Evolutionary conservation across 2,797 vertebrate species (phyloP).

Genomic region (Hoplostethus mediterraneus): DNA sequence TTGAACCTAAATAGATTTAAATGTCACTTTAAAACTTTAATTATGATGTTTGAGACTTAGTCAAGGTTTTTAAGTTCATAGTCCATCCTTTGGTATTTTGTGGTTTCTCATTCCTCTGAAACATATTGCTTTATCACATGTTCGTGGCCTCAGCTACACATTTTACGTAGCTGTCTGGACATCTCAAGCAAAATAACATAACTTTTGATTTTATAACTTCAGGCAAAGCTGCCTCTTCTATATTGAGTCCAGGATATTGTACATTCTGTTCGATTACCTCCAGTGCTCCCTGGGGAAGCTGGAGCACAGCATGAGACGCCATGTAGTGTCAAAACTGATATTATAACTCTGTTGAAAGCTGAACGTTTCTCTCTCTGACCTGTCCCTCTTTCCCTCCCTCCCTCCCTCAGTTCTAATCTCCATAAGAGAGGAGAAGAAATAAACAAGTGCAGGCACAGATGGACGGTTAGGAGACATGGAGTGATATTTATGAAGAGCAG

Average conservation of each 20-base stretch:
- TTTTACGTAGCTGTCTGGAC: slow-evolving; percentile 21
- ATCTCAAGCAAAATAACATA: slow-evolving; percentile 12
- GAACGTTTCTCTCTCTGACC: slow-evolving; percentile 35
- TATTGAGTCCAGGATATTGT: background rate
- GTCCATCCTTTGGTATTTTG: slow-evolving; percentile 38
- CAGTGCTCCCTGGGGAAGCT: background rate
- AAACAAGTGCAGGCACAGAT: slow-evolving; percentile 58
- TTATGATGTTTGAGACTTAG: slow-evolving; percentile 47
- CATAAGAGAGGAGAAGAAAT: slow-evolving; percentile 37
- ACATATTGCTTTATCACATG: slow-evolving; percentile 49
- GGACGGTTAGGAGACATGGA: slow-evolving; percentile 41
- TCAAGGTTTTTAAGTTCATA: slow-evolving; percentile 25
- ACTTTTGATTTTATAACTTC: background rate
- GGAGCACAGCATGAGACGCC: background rate
- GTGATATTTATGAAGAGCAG: slow-evolving; percentile 43
- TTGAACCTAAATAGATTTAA: slow-evolving; percentile 53
- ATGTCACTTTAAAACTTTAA: slow-evolving; percentile 51
- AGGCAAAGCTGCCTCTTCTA: background rate
- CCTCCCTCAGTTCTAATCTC: slow-evolving; percentile 44
- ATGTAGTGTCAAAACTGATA: slow-evolving; percentile 19
- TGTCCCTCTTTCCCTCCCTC: background rate
- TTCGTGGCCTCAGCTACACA: slow-evolving; percentile 21
- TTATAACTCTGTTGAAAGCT: slow-evolving; percentile 37
- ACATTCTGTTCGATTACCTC: background rate
- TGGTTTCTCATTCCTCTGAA: slow-evolving; percentile 44